Conservation (phyloP, 2,797 vertebrate genomes). For the Martes flavigula region DNA sequence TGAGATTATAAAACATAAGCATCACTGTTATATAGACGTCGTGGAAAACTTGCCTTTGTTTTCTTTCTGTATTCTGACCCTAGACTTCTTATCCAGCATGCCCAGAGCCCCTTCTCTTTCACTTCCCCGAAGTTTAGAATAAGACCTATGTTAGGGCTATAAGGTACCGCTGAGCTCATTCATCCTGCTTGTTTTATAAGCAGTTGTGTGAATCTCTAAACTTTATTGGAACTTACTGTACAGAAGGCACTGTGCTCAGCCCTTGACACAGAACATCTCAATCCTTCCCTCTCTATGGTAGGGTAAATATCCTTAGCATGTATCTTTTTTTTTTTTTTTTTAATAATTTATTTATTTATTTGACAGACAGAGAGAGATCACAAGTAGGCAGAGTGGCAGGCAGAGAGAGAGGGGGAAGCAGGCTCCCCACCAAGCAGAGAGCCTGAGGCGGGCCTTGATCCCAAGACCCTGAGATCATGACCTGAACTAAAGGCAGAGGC, state of each 20-base stretch:
- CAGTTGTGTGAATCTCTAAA: neutral
- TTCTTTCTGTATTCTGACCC: constrained; percentile 6
- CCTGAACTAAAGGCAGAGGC: too few relatives aligned
- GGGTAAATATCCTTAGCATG: neutral
- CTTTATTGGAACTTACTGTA: neutral
- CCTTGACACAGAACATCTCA: neutral
- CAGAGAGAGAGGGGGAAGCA: too few relatives aligned
- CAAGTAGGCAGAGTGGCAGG: too few relatives aligned
- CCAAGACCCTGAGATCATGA: too few relatives aligned
- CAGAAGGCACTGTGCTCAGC: neutral
- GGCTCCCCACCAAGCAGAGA: too few relatives aligned
- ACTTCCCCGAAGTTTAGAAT: neutral
- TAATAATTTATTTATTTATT: too few relatives aligned
- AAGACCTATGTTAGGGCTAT: neutral
- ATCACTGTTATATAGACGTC: neutral
- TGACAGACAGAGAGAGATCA: too few relatives aligned
- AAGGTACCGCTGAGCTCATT: neutral
- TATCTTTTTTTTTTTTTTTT: neutral
- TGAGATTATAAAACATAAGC: neutral
- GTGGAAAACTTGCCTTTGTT: neutral
- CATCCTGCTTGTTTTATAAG: neutral
- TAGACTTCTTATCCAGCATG: neutral
- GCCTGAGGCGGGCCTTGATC: too few relatives aligned
- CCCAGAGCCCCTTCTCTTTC: neutral
- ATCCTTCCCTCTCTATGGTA: neutral